Conservation (phyloP, 2,888 invertebrate genomes). For the Micoletzkya japonica region DNA sequence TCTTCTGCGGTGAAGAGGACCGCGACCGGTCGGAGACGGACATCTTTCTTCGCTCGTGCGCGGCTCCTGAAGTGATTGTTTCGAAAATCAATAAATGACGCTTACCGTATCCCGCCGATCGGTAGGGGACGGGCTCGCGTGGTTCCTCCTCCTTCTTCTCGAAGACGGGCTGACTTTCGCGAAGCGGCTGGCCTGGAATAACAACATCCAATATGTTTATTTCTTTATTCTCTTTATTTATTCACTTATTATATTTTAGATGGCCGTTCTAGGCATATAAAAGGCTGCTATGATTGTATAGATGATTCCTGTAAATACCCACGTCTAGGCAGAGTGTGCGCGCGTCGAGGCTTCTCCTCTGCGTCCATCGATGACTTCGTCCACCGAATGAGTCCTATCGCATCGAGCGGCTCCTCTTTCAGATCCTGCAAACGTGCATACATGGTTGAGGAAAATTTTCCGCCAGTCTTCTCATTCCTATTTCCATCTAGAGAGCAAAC, state of each 20-base stretch:
- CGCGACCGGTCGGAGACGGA: conserved; percentile 53
- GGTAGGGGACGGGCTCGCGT: conserved; percentile 54
- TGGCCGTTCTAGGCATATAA: too few relatives aligned
- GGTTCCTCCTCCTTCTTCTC: conserved; percentile 51
- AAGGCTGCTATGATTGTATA: too few relatives aligned
- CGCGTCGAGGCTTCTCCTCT: conserved; percentile 27
- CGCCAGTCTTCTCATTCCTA: too few relatives aligned
- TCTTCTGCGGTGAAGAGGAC: conserved; percentile 40
- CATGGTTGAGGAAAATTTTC: too few relatives aligned
- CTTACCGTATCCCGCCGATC: conserved; percentile 57
- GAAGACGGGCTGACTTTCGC: conserved; percentile 42
- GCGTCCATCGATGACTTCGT: conserved; percentile 42
- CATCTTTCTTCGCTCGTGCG: conserved; percentile 54
- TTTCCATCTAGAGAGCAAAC: too few relatives aligned
- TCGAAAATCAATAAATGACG: background rate
- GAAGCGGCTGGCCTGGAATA: conserved; percentile 29
- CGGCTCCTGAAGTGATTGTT: conserved; percentile 39
- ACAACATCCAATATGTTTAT: too few relatives aligned
- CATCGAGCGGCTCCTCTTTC: conserved; percentile 51
- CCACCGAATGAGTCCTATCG: conserved; percentile 55
- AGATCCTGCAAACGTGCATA: conserved; percentile 37
- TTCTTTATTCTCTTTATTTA: too few relatives aligned
- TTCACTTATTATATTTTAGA: too few relatives aligned
- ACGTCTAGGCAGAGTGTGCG: conserved; percentile 20
- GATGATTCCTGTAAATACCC: too few relatives aligned